Base-by-base conservation (phyloP, 2,888 invertebrate genomes). In the Blastobasis lacticolella region DNA sequence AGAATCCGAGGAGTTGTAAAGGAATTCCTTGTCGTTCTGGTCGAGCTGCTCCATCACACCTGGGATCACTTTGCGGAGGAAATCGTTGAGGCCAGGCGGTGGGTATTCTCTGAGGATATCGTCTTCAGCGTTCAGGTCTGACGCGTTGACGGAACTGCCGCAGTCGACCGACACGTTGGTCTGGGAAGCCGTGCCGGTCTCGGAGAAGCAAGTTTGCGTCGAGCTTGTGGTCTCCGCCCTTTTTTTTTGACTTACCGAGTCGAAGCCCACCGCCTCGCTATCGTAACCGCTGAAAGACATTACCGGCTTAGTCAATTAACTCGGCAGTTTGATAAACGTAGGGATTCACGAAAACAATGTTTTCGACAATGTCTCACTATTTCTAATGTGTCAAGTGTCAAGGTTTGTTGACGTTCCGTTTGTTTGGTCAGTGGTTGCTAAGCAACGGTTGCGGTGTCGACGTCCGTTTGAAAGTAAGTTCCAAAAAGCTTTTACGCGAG, bases 271-370 rank as follows among this genome's bases (percentile, higher is more conserved):
- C 0, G 66, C 78, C 55, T 86, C 87, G 48, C 82, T 77, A 46
- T 87, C 87, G 46, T 71, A 88, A 0, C 85, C 85, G 50, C 83
- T 84, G 38, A 88, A 55, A 1, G 81, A 78, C 85, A 86, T 84
- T 59, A 23, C 23, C 23, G 23, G 23, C 23, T 23, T 23, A 23
- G 23, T 23, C 23, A 23, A 23, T 23, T 3, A 23, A 23, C 23
- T 23, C 23, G 23, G 23, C 23, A 23, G 2, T 3, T 23, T 23
- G 23, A 23, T 23, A 23, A 23, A 23, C 23, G 23, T 23, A 23
- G 23, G 23, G 23, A 23, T 23, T 2, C 23, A 23, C 23, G 23
- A 23, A 23, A 23, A 23, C 23, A 23, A 23, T 23, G 23, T 23
- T 23, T 23, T 23, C 23, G 23, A 23, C 23, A 23, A 23, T 2